Evolutionary conservation across 2,888 invertebrate species (phyloP).

Genomic region (Coenonympha arcania): DNA sequence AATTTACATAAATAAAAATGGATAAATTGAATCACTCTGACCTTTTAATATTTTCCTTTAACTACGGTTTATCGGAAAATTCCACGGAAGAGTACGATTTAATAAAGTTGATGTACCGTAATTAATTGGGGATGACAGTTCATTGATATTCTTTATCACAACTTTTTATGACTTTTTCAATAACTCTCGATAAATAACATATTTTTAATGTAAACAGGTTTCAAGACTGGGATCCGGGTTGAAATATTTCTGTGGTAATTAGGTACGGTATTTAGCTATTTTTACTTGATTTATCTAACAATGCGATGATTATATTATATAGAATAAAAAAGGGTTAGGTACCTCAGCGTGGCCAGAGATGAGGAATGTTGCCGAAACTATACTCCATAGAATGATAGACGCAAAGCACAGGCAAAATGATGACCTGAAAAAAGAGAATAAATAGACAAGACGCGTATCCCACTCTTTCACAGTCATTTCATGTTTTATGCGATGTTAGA

Average conservation of each 20-base stretch:
- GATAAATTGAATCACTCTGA: too few relatives aligned
- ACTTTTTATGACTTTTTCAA: not conserved
- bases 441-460: too few relatives aligned
- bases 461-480: too few relatives aligned
- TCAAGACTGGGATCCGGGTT: not conserved
- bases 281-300: not conserved
- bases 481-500: too few relatives aligned
- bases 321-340: constrained; percentile 9
- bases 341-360: constrained; percentile 79
- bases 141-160: not conserved
- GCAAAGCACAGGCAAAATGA: constrained; percentile 73
- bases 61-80: too few relatives aligned
- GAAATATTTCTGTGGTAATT: not conserved
- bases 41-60: too few relatives aligned
- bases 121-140: not conserved
- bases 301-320: not conserved
- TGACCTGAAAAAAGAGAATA: constrained; percentile 51
- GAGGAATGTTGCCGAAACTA: constrained; percentile 73
- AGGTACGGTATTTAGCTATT: not conserved
- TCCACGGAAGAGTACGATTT: too few relatives aligned
- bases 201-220: not conserved
- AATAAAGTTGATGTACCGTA: not conserved
- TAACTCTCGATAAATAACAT: not conserved
- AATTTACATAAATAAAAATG: too few relatives aligned
- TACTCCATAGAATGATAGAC: constrained; percentile 75